Evolutionary conservation across 2,888 invertebrate genomes (phyloP).

Genomic region (Oeneis ivallda): DNA sequence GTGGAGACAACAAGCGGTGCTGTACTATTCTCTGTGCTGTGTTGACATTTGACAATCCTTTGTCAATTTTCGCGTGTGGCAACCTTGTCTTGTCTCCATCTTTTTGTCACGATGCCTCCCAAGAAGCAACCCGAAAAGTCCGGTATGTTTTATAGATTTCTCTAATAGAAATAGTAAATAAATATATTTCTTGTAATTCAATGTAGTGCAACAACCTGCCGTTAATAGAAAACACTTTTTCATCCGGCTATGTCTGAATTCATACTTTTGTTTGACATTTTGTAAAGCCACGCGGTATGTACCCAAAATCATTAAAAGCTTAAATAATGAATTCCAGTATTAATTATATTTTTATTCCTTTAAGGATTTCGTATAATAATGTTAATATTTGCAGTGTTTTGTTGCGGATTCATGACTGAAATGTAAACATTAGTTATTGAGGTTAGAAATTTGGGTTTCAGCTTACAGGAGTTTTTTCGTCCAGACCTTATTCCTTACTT

Average conservation of each 20-base stretch:
- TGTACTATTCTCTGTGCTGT: no score
- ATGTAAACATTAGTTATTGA: constrained; percentile 7
- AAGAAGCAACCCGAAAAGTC: constrained; percentile 93
- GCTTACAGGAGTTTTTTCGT: neutral
- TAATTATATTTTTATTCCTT: neutral
- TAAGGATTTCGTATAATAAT: neutral
- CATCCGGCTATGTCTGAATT: neutral
- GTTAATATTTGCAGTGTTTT: neutral
- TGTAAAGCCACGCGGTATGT: constrained; percentile 40
- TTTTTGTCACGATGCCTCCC: constrained; percentile 89
- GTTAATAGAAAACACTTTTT: neutral
- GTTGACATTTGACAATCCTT: no score
- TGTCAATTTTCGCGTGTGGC: constrained; percentile 21
- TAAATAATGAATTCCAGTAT: neutral
- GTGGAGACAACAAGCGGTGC: no score
- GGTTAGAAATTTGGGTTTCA: constrained; percentile 4
- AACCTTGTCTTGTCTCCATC: constrained; percentile 56
- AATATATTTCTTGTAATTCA: constrained; percentile 8
- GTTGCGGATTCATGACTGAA: neutral
- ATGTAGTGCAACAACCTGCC: neutral
- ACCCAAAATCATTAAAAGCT: neutral
- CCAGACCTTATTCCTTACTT: neutral
- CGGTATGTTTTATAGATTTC: constrained; percentile 81
- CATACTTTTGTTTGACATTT: constrained; percentile 16
- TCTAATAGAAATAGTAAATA: constrained; percentile 2